Conservation (phyloP, 2,797 vertebrate genomes). For the Columba guinea region DNA sequence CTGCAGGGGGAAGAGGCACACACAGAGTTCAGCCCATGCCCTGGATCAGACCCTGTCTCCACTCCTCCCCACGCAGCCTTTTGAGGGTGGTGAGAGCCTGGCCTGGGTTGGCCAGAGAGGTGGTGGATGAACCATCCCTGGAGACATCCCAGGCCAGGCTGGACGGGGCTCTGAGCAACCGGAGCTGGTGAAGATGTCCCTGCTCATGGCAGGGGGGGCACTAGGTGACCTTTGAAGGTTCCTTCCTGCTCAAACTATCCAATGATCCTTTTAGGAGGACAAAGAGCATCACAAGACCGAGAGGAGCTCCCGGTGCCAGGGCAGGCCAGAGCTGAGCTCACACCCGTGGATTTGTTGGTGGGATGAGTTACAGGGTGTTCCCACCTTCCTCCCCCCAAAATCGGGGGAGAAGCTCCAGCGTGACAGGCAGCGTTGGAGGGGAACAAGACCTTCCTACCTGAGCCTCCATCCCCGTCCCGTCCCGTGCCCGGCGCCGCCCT, state of each 20-base stretch:
- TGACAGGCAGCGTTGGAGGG: rapidly evolving
- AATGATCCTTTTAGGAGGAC: neutral
- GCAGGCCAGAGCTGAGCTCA: neutral
- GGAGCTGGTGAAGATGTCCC: too few species aligned
- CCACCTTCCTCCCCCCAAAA: neutral
- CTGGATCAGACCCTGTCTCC: rapidly evolving
- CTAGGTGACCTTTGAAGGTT: too few species aligned
- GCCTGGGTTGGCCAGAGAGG: too few species aligned
- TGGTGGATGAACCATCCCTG: too few species aligned
- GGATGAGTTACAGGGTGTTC: neutral
- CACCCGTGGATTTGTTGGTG: rapidly evolving
- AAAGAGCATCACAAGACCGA: neutral
- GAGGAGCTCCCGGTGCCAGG: neutral
- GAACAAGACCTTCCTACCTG: neutral
- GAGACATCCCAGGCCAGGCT: too few species aligned
- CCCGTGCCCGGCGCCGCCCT: rapidly evolving
- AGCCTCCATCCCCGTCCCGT: neutral
- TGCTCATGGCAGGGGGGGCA: too few species aligned
- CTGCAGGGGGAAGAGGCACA: slow-evolving; percentile 58
- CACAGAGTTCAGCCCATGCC: neutral
- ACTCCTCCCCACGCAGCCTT: neutral
- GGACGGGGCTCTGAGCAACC: too few species aligned
- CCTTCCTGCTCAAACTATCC: too few species aligned
- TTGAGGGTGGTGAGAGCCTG: too few species aligned
- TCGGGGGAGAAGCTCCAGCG: rapidly evolving